Conservation (phyloP, 2,888 invertebrate genomes). For the Aquatica leii region DNA sequence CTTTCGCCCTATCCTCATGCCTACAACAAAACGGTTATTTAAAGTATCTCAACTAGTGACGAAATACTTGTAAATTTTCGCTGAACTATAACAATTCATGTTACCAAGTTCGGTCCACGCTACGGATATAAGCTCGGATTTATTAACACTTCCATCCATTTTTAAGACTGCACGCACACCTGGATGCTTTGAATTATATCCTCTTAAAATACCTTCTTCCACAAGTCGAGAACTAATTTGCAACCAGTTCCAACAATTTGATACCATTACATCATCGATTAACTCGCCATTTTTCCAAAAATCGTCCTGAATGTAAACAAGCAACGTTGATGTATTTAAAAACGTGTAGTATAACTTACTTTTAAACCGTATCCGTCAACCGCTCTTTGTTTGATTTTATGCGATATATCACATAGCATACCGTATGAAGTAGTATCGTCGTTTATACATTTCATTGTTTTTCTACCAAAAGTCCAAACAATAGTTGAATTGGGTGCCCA, state of each 20-base stretch:
- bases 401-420: constrained; percentile 73
- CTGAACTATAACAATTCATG: constrained; percentile 61
- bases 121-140: constrained; percentile 69
- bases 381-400: constrained; percentile 76
- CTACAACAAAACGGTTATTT: constrained; percentile 56
- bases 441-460: constrained; percentile 68
- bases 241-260: constrained; percentile 86
- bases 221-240: constrained; percentile 74
- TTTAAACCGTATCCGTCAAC: constrained; percentile 80
- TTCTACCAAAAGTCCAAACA: constrained; percentile 79
- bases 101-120: constrained; percentile 73
- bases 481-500: constrained; percentile 80
- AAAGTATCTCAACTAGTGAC: neutral
- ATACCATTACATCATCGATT: constrained; percentile 76
- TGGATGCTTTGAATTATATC: constrained; percentile 69
- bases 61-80: constrained; percentile 65
- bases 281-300: constrained; percentile 81
- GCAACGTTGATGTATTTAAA: neutral
- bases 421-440: constrained; percentile 64
- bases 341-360: constrained; percentile 61
- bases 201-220: constrained; percentile 70
- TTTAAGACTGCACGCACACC: constrained; percentile 67
- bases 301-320: constrained; percentile 66
- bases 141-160: constrained; percentile 62
- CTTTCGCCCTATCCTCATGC: constrained; percentile 79